These are phyloP conservation scores for Hyles vespertilio DNA, from an alignment of 1,140 invertebrate species.

Conservation along the genomic window DNA sequence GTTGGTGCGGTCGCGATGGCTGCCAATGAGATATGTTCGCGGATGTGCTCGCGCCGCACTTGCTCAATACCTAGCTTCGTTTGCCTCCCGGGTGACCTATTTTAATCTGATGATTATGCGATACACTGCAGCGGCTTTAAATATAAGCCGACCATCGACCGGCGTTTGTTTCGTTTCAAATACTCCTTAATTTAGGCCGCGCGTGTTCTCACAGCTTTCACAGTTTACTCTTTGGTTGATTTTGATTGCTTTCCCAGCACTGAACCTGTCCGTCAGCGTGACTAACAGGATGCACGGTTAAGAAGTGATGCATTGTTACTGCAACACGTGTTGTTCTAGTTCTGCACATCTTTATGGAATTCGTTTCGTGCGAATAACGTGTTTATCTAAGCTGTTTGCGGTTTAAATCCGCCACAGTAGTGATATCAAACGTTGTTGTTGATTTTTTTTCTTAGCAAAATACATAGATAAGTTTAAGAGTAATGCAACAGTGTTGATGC, in stretches of 20 bases:
- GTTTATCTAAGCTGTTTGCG: neutral
- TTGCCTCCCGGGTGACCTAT: conserved; percentile 48
- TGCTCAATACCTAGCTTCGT: conserved; percentile 29
- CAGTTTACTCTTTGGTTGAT: conserved; percentile 26
- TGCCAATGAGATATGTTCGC: conserved; percentile 32
- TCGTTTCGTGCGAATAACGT: neutral
- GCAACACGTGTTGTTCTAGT: conserved; percentile 18
- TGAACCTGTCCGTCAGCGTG: conserved; percentile 5
- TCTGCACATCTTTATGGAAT: conserved; percentile 14
- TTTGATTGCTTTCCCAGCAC: conserved; percentile 23
- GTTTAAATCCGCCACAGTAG: neutral
- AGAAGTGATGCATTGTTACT: conserved; percentile 15
- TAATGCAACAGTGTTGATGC: conserved; percentile 49
- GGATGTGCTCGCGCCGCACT: conserved; percentile 29
- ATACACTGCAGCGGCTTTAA: conserved; percentile 31
- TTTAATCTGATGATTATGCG: conserved; percentile 38
- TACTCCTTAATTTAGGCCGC: conserved; percentile 19
- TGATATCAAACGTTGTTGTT: conserved; percentile 5
- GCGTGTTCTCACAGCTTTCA: conserved; percentile 29
- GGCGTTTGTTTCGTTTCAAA: conserved; percentile 18
- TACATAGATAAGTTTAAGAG: conserved; percentile 27
- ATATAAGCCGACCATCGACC: conserved; percentile 19
- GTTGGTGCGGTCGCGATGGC: conserved; percentile 19
- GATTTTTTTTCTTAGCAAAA: conserved; percentile 13
- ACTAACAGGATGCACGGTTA: conserved; percentile 21